Conservation (phyloP, 2,888 invertebrate species). For the Hypercompe scribonia region DNA sequence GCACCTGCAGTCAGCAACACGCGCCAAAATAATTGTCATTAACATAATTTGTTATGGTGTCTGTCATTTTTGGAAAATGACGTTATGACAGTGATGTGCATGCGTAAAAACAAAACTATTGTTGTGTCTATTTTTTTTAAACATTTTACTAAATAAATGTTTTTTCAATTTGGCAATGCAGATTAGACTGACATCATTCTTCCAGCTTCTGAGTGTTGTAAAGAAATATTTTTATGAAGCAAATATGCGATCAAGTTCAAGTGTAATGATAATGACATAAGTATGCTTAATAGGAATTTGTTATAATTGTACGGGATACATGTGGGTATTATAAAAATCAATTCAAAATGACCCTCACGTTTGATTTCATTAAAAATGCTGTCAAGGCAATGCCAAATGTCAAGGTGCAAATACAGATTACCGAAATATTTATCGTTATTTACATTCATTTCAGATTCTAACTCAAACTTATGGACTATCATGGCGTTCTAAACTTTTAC, state of each 20-base stretch:
- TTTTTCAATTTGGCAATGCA: neutral
- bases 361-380: constrained; percentile 9
- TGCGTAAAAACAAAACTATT: neutral
- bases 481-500: too few relatives aligned
- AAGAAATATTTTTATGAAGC: neutral
- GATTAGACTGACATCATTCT: neutral
- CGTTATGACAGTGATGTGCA: too few relatives aligned
- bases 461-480: neutral
- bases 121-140: neutral
- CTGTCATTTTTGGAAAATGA: too few relatives aligned
- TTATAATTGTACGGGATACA: neutral
- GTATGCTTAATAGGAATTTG: neutral
- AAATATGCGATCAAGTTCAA: neutral
- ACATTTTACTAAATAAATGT: neutral
- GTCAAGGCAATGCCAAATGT: constrained; percentile 13
- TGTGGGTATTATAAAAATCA: neutral
- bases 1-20: too few relatives aligned
- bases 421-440: neutral
- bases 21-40: too few relatives aligned
- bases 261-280: neutral
- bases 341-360: constrained; percentile 4
- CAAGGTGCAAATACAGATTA: constrained; percentile 7
- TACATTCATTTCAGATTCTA: neutral
- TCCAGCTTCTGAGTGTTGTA: neutral
- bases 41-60: too few relatives aligned